phyloP scores from a whole-genome alignment of 1,140 invertebrate genomes.

The Caenorhabditis latens region DNA sequence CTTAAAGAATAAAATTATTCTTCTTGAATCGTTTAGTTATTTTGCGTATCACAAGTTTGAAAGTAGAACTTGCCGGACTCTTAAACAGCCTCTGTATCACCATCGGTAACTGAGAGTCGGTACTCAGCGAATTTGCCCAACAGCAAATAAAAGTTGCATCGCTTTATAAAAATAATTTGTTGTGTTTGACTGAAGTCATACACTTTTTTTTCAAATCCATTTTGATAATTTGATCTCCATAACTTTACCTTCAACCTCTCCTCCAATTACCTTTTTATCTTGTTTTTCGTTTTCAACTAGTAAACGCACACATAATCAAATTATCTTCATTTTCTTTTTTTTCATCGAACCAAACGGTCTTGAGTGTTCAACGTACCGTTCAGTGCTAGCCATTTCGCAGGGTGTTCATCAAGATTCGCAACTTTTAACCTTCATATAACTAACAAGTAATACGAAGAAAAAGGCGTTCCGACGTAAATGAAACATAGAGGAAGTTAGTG shows the following conservation, averaged over 20 bases:
- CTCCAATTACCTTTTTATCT: background rate
- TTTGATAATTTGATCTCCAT: background rate
- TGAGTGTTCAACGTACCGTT: constrained; percentile 12
- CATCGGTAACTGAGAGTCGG: no score
- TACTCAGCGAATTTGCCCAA: no score
- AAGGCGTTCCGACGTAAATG: constrained; percentile 14
- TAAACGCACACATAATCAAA: constrained; percentile 19
- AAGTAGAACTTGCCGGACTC: no score
- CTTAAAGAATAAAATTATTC: no score
- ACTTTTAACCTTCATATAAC: constrained; percentile 40
- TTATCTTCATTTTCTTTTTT: constrained; percentile 26
- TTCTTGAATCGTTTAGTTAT: no score
- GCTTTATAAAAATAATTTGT: no score
- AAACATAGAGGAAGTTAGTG: constrained; percentile 25
- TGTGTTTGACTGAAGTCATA: no score
- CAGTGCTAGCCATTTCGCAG: constrained; percentile 13
- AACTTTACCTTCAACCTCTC: background rate
- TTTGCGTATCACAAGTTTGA: no score
- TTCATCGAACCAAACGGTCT: background rate
- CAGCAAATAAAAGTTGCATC: no score
- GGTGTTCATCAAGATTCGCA: constrained; percentile 43
- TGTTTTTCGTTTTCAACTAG: background rate
- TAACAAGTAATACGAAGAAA: background rate
- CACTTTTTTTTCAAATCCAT: no score
- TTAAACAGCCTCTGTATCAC: no score